A percentile compares a stretch with the other conserved stretches of the same genome.
phyloP scores from a whole-genome alignment of 1,140 invertebrate genomes.

The Drosophila dunni region DNA sequence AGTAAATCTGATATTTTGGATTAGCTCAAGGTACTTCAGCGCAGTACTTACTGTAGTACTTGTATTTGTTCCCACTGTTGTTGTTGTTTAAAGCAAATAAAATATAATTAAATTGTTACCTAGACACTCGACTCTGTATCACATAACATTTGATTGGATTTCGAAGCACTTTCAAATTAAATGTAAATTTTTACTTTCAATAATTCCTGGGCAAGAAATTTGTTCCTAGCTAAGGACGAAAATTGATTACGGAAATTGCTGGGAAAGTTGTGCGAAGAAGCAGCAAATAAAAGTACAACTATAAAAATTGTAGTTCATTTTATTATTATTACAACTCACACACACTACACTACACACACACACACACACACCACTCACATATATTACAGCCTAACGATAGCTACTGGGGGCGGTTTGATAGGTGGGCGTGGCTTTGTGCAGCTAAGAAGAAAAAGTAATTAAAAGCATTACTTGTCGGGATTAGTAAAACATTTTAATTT shows the following conservation, averaged over 20 bases:
- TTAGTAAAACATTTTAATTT: slow-evolving; percentile 82
- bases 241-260: neutral
- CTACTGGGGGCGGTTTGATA: neutral
- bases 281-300: slow-evolving; percentile 26
- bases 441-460: slow-evolving; percentile 78
- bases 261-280: neutral
- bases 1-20: slow-evolving; percentile 63
- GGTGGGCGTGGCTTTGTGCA: slow-evolving; percentile 57
- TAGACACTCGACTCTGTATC: neutral
- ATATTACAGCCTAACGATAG: neutral
- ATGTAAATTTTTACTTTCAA: neutral
- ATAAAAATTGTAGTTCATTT: slow-evolving; percentile 21
- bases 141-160: neutral
- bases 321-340: slow-evolving; percentile 26
- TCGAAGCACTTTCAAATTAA: slow-evolving; percentile 7
- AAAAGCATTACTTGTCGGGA: slow-evolving; percentile 81
- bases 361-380: neutral
- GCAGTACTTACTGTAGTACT: neutral
- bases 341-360: neutral
- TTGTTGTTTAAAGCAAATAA: neutral
- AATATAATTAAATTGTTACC: slow-evolving; percentile 23
- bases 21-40: slow-evolving; percentile 32
- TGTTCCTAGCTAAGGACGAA: neutral
- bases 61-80: neutral
- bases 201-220: neutral